phyloP scores from a whole-genome alignment of 2,888 invertebrate species.

The Tachina lurida region DNA sequence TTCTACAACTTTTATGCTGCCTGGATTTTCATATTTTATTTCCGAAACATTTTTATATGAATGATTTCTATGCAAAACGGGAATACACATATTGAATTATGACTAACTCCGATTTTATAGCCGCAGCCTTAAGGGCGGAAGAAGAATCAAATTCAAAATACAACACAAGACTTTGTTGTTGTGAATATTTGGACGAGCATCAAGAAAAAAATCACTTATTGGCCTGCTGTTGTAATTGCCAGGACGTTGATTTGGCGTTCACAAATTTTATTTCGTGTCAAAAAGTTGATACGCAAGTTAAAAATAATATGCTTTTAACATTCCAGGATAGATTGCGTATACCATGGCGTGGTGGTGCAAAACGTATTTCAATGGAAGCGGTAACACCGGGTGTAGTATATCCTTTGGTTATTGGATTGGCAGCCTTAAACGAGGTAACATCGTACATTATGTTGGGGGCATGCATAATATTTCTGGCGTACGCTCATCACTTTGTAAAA shows the following conservation, averaged over 20 bases:
- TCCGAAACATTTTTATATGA: background rate
- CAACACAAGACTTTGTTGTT: conserved; percentile 84
- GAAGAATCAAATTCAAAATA: conserved; percentile 73
- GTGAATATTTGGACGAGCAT: conserved; percentile 85
- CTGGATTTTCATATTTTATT: conserved; percentile 41
- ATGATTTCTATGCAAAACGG: background rate
- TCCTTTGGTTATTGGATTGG: conserved; percentile 83
- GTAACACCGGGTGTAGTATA: conserved; percentile 84
- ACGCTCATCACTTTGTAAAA: conserved; percentile 77
- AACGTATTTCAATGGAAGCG: conserved; percentile 84
- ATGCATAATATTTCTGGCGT: conserved; percentile 76
- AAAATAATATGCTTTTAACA: conserved; percentile 82
- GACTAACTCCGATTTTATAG: conserved; percentile 58
- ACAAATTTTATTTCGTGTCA: conserved; percentile 77
- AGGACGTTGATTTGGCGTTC: conserved; percentile 84
- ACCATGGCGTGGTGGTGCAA: conserved; percentile 86
- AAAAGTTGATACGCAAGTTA: conserved; percentile 32
- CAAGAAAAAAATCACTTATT: conserved; percentile 84
- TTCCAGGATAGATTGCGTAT: conserved; percentile 85
- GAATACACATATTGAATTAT: conserved; percentile 33
- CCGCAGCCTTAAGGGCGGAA: conserved; percentile 41
- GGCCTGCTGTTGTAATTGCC: conserved; percentile 85
- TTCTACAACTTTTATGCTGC: conserved; percentile 57
- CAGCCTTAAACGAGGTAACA: conserved; percentile 83
- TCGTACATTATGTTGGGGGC: conserved; percentile 79